phyloP scores from a whole-genome alignment of 1,140 invertebrate species.

The Holcopasites calliopsidis region DNA sequence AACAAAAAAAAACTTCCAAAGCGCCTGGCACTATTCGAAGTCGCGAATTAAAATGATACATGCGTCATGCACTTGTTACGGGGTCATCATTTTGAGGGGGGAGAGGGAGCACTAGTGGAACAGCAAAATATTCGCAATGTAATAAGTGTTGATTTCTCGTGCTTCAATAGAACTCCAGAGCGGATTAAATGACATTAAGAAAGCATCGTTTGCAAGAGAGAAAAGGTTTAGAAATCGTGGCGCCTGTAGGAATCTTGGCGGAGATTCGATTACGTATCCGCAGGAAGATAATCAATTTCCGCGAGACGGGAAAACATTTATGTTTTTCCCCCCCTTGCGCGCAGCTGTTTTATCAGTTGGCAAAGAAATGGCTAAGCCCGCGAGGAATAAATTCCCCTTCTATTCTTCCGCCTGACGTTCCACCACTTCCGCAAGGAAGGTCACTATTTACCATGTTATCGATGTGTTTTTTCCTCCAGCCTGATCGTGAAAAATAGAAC shows the following conservation, averaged over 20 bases:
- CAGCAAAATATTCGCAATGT: too few relatives aligned
- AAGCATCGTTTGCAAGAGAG: not conserved
- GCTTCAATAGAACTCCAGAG: too few relatives aligned
- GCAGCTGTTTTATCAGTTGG: not conserved
- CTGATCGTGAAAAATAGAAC: slow-evolving; percentile 27
- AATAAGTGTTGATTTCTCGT: not conserved
- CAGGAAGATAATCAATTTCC: slow-evolving; percentile 8
- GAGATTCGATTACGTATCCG: slow-evolving; percentile 11
- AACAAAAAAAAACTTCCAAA: not conserved
- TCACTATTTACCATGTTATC: not conserved
- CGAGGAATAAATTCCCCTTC: slow-evolving; percentile 12
- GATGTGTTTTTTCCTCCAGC: not conserved
- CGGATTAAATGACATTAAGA: not conserved
- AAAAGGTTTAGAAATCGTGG: not conserved
- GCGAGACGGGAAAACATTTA: not conserved
- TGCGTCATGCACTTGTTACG: slow-evolving; percentile 32
- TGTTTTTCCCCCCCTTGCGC: not conserved
- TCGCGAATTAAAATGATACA: not conserved
- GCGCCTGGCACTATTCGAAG: not conserved
- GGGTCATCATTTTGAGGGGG: too few relatives aligned
- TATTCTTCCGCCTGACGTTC: not conserved
- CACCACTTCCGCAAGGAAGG: not conserved
- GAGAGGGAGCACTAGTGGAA: not conserved
- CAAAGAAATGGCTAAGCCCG: not conserved
- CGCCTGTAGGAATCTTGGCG: not conserved